Conservation (phyloP, 2,113 vertebrate genomes). For the Oenanthe melanoleuca region DNA sequence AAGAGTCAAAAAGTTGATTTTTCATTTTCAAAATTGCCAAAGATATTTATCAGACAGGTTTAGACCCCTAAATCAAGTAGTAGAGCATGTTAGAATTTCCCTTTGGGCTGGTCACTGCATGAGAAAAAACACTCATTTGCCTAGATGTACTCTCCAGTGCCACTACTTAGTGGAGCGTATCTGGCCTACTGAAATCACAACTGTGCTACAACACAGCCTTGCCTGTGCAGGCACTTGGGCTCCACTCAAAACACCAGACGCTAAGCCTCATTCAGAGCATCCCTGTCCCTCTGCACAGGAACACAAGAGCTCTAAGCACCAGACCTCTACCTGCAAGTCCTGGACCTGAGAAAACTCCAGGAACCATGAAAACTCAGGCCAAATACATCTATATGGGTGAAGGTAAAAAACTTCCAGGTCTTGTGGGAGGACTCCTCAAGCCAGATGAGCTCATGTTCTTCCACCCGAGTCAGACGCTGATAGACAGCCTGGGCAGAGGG, state of each 20-base stretch:
- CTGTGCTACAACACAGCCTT: neutral
- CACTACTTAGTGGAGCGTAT: neutral
- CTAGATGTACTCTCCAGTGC: neutral
- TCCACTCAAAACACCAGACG: neutral
- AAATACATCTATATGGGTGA: accelerated
- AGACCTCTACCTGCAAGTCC: neutral
- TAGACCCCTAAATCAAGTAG: neutral
- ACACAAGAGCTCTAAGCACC: neutral
- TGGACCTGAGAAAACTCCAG: neutral
- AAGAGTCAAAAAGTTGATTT: neutral
- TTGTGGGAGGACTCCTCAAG: neutral
- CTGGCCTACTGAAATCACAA: neutral
- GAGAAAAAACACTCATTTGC: constrained; percentile 29
- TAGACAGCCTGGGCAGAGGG: neutral
- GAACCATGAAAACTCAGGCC: neutral
- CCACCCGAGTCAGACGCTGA: neutral
- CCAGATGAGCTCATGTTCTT: neutral
- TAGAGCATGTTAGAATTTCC: neutral
- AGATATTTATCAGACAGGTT: constrained; percentile 11
- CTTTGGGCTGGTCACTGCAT: neutral
- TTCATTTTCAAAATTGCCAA: constrained; percentile 2
- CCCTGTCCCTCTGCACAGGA: neutral
- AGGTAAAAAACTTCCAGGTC: neutral
- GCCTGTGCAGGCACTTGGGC: neutral
- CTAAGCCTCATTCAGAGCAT: neutral